phyloP scores from a whole-genome alignment of 2,797 vertebrate species.

The Carduelis carduelis region DNA sequence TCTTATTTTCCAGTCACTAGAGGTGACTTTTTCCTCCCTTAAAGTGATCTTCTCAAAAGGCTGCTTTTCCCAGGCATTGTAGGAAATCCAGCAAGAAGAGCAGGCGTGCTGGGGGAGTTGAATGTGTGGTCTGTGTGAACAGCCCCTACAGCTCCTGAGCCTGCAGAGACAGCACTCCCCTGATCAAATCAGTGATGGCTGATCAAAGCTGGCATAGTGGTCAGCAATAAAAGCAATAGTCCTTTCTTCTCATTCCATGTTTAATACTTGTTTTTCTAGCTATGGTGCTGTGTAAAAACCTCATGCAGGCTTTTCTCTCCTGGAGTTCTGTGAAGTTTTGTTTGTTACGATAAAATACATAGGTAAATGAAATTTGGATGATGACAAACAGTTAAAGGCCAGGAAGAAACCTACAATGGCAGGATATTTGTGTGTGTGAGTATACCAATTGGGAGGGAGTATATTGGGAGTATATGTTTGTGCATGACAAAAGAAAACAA shows the following conservation, averaged over 20 bases:
- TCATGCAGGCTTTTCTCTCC: background rate
- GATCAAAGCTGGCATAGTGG: background rate
- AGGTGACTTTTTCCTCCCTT: background rate
- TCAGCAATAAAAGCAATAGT: background rate
- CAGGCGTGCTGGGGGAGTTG: background rate
- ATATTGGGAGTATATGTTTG: background rate
- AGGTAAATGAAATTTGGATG: background rate
- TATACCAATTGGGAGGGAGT: no score
- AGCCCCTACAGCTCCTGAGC: background rate
- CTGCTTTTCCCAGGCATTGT: accelerated
- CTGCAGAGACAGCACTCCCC: background rate
- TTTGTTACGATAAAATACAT: background rate
- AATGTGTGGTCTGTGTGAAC: background rate
- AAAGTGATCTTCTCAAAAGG: background rate
- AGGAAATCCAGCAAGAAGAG: background rate
- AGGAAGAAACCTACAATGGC: background rate
- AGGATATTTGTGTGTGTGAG: background rate
- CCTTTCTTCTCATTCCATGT: background rate
- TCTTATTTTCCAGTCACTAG: background rate
- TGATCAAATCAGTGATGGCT: background rate
- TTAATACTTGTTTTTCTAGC: background rate
- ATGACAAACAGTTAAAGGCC: background rate
- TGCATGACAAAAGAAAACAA: background rate
- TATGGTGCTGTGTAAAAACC: background rate
- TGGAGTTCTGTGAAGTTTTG: background rate